Evolutionary conservation across 2,797 vertebrate species (phyloP), one percentile per base, ranked within the genome.

Genomic region (Semaprochilodus insignis): DNA sequence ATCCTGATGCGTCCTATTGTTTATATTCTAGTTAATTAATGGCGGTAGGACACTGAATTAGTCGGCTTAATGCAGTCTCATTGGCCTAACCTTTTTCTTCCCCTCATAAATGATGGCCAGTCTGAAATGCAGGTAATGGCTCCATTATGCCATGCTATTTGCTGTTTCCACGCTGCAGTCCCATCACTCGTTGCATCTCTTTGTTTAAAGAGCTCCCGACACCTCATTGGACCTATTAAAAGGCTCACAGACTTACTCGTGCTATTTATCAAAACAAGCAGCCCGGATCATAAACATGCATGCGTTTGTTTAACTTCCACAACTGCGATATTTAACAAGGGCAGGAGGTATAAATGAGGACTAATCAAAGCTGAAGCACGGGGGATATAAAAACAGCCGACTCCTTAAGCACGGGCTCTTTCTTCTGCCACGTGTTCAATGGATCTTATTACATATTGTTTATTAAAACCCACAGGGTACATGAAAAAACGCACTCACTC

Each of bases 11-110:
- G n/a, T 74, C 1, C 72, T 36, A 17, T 74, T 57, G 31, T 60
- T 74, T 74, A 60, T 74, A 60, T 74, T 59, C 19, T n/a, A 74
- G 55, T 36, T 23, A 60, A 59, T 74, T 60, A 74, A 40, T 60
- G 6, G 27, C 5, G 17, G 13, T 36, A 14, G 34, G 31, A 36
- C 27, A 60, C 73, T 17, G 54, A 60, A 40, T 23, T 74, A 59
- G 54, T 60, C 16, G 21, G 55, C 55, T 59, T 74, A 74, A 74
- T 74, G 73, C 73, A 60, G 23, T 40, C 34, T 21, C 31, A 15
- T 60, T 11, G 59, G 59, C 59, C 59, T 72, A 55, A 73, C 6
- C 7, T 52, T 51, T 23, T 51, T 14, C 6, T 17, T 4, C 27
- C 25, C 19, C 72, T 2, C 48, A 25, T 25, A 36, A 21, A 21